A percentile compares a stretch with the other conserved stretches of the same genome.
phyloP scores from a whole-genome alignment of 2,797 vertebrate genomes.

The Parauchenoglanis ngamensis region DNA sequence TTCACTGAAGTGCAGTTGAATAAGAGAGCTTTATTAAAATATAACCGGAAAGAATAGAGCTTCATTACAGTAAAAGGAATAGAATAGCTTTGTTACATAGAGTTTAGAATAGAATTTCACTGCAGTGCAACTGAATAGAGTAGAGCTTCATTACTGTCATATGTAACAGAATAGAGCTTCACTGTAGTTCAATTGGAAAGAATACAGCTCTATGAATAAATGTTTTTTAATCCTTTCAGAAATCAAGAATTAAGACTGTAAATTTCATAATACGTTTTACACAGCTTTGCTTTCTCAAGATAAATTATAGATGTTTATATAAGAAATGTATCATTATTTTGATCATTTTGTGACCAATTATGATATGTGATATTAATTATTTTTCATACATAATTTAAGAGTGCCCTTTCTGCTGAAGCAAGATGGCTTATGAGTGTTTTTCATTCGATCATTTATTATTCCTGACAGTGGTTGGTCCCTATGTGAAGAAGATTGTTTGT shows the following conservation, averaged over 20 bases:
- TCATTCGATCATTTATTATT: background rate
- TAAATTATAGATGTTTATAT: background rate
- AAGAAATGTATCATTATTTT: background rate
- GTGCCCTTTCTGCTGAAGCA: background rate
- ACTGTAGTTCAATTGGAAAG: background rate
- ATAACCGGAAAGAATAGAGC: background rate
- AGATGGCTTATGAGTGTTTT: background rate
- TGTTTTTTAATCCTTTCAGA: background rate
- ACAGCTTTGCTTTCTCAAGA: background rate
- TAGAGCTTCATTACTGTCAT: background rate
- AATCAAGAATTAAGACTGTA: background rate
- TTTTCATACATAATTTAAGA: background rate
- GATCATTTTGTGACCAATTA: background rate
- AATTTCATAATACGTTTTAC: background rate
- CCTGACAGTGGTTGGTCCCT: slow-evolving; percentile 89
- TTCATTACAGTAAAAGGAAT: background rate
- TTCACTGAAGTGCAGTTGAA: background rate
- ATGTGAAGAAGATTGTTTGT: slow-evolving; percentile 95
- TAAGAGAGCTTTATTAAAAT: background rate
- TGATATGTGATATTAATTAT: background rate
- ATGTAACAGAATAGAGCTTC: background rate
- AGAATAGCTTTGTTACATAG: background rate
- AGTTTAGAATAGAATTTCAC: background rate
- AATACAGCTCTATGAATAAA: background rate
- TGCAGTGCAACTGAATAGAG: background rate